These are phyloP conservation scores for Arbacia lixula DNA, from an alignment of 53 echinoderm and acorn worm species.

Conservation along the genomic window DNA sequence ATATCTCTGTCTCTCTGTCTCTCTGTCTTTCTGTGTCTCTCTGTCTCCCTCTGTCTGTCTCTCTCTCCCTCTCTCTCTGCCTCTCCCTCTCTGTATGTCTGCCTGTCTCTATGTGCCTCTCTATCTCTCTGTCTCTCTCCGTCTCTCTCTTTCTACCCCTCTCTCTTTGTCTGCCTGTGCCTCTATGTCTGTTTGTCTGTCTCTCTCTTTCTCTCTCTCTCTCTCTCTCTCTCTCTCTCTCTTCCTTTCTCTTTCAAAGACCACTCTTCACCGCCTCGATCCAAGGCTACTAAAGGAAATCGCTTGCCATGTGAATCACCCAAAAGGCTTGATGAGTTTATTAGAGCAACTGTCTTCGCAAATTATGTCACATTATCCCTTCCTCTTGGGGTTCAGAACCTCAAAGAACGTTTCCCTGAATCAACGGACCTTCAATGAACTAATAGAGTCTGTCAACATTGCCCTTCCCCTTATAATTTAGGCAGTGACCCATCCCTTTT, in stretches of 20 bases:
- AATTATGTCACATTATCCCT: conserved; percentile 3
- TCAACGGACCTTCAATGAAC: neutral
- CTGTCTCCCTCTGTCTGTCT: neutral
- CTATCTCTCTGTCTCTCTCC: neutral
- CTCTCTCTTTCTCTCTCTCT: neutral
- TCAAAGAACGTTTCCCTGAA: no score
- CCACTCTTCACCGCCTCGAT: neutral
- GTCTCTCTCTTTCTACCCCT: neutral
- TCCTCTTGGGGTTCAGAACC: neutral
- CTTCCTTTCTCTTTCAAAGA: neutral
- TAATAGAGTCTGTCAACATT: conserved; percentile 29
- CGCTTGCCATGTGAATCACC: neutral
- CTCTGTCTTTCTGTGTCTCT: neutral
- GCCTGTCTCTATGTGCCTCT: neutral
- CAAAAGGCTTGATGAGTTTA: neutral
- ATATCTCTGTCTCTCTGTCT: neutral
- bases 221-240: neutral
- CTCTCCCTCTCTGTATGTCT: neutral
- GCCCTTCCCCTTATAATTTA: neutral
- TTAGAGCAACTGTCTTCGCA: conserved; percentile 23
- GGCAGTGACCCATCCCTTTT: conserved; percentile 31
- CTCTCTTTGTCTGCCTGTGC: neutral
- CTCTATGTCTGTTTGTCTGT: neutral
- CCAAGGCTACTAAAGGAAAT: conserved; percentile 20
- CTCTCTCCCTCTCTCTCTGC: no score